These are phyloP conservation scores for Linurgus olivaceus DNA, from an alignment of 2,797 vertebrate genomes.

Conservation along the genomic window DNA sequence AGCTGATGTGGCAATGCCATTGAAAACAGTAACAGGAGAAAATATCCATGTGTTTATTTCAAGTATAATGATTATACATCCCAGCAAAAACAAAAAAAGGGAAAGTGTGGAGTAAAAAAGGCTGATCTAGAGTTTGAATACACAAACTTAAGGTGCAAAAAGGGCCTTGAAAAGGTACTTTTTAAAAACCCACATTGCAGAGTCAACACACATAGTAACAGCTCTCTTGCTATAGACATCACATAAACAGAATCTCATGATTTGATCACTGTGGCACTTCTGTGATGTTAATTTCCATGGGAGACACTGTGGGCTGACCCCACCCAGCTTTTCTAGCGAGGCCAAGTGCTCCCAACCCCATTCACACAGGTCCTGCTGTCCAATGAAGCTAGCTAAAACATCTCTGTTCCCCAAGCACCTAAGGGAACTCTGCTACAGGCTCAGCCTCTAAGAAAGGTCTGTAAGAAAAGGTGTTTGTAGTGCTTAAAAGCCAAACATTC, in stretches of 20 bases:
- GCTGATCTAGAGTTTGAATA: background rate
- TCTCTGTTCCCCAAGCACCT: background rate
- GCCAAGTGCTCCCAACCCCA: rapidly evolving
- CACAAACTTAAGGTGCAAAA: background rate
- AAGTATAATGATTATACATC: background rate
- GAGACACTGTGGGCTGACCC: background rate
- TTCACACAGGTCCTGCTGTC: background rate
- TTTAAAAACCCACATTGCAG: background rate
- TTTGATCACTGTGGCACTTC: background rate
- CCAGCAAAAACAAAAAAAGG: background rate
- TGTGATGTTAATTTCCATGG: background rate
- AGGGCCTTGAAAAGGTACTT: background rate
- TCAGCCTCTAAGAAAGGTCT: background rate
- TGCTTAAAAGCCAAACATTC: background rate
- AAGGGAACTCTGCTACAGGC: background rate
- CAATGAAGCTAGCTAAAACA: background rate
- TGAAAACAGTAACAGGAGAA: background rate
- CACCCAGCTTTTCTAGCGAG: background rate
- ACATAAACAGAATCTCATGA: background rate
- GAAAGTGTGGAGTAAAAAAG: background rate
- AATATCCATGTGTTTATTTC: background rate
- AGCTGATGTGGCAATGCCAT: background rate
- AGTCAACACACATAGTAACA: background rate
- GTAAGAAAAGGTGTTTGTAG: background rate
- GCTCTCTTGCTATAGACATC: background rate